phyloP scores from a whole-genome alignment of 2,797 vertebrate genomes.

The Mus caroli region DNA sequence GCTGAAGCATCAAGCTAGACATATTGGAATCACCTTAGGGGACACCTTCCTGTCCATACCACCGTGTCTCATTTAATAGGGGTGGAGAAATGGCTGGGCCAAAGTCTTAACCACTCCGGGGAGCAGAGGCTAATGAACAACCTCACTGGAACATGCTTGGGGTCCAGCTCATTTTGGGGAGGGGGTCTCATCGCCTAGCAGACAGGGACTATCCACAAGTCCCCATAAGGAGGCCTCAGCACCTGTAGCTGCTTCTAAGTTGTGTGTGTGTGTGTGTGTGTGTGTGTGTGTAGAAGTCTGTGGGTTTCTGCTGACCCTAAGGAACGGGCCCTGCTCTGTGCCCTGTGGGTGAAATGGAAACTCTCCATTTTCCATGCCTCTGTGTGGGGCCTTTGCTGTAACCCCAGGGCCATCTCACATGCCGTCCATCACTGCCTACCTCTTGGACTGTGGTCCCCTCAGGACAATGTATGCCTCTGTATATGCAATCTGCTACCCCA shows the following conservation, averaged over 20 bases:
- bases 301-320: neutral
- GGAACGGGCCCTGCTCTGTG: neutral
- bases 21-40: neutral
- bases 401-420: neutral
- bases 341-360: neutral
- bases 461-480: neutral
- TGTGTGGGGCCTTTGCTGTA: too few species aligned
- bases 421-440: neutral
- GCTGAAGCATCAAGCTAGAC: neutral
- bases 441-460: neutral
- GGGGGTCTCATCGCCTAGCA: neutral
- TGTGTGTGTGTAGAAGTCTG: neutral
- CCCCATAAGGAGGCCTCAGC: neutral
- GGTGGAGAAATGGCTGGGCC: neutral
- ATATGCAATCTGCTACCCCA: neutral
- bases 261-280: too few species aligned
- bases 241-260: neutral
- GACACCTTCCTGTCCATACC: neutral
- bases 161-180: neutral
- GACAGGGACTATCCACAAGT: neutral
- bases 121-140: neutral
- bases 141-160: rapidly evolving
- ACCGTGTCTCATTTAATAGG: neutral
- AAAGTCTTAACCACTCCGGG: neutral
- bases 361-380: neutral